Evolutionary conservation across 2,888 invertebrate genomes (phyloP).

Genomic region (Tupiocoris notatus): DNA sequence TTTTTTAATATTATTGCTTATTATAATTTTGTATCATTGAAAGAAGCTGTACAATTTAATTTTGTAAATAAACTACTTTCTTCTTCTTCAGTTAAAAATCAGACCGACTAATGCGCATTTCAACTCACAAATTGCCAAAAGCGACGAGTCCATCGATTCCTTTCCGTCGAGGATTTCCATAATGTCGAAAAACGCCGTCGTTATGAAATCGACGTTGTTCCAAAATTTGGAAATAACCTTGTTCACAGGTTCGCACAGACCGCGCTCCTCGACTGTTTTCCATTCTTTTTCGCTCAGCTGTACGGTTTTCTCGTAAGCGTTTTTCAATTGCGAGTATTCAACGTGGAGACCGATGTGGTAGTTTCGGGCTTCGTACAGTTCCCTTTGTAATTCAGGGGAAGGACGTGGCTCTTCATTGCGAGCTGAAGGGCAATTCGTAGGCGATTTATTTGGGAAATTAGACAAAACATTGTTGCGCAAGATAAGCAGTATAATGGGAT

Average conservation of each 20-base stretch:
- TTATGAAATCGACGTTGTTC: slow-evolving; percentile 30
- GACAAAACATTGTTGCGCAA: no score
- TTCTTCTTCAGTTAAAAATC: no score
- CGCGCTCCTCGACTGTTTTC: slow-evolving; percentile 16
- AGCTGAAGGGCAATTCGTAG: no score
- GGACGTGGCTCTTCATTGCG: neutral
- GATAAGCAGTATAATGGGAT: no score
- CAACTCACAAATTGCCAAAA: slow-evolving; percentile 15
- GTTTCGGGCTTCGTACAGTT: slow-evolving; percentile 24
- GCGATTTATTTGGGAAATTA: no score
- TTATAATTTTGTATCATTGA: no score
- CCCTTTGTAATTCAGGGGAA: slow-evolving; percentile 23
- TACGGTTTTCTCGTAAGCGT: slow-evolving; percentile 17
- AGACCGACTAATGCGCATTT: no score
- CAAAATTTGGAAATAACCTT: slow-evolving; percentile 27
- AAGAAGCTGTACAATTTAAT: no score
- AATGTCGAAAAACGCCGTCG: slow-evolving; percentile 36
- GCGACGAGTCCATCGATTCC: slow-evolving; percentile 15
- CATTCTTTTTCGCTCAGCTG: slow-evolving; percentile 23
- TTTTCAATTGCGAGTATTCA: slow-evolving; percentile 34
- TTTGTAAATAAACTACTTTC: no score
- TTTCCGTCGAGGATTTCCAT: slow-evolving; percentile 19
- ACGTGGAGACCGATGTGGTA: slow-evolving; percentile 37
- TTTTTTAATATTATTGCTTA: no score
- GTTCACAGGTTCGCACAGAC: slow-evolving; percentile 10